These are phyloP conservation scores for Gymnocypris eckloni DNA, from an alignment of 2,797 vertebrate species.

Conservation along the genomic window DNA sequence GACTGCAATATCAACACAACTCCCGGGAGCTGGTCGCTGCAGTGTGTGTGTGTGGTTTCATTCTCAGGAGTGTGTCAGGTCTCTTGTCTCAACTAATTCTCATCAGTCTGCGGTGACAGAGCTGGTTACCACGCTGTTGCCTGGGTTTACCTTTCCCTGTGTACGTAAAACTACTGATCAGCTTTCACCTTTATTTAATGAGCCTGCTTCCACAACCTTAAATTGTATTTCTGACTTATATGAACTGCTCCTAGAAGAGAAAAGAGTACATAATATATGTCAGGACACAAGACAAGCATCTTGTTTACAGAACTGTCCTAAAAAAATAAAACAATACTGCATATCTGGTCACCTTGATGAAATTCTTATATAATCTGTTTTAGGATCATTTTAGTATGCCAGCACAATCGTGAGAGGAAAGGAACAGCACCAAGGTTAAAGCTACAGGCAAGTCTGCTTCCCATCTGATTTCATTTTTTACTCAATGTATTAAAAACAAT, in stretches of 20 bases:
- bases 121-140: background rate
- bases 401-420: background rate
- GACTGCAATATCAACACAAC: conserved; percentile 29
- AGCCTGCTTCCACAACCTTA: background rate
- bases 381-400: background rate
- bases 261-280: background rate
- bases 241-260: background rate
- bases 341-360: background rate
- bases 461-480: no score
- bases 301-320: background rate
- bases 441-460: background rate
- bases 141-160: conserved; percentile 10
- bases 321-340: background rate
- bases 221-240: background rate
- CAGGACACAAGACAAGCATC: background rate
- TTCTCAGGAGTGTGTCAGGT: conserved; percentile 4
- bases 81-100: conserved; percentile 31
- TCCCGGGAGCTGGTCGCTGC: conserved; percentile 30
- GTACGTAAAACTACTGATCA: background rate
- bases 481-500: no score
- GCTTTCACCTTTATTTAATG: background rate
- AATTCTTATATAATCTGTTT: background rate
- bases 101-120: background rate
- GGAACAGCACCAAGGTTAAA: background rate
- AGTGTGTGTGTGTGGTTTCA: conserved; percentile 8